Percentiles rank a stretch among this genome's conserved stretches.
These are phyloP conservation scores for Melikaiella ostensackeni DNA, from an alignment of 2,888 invertebrate species.

Conservation along the genomic window DNA sequence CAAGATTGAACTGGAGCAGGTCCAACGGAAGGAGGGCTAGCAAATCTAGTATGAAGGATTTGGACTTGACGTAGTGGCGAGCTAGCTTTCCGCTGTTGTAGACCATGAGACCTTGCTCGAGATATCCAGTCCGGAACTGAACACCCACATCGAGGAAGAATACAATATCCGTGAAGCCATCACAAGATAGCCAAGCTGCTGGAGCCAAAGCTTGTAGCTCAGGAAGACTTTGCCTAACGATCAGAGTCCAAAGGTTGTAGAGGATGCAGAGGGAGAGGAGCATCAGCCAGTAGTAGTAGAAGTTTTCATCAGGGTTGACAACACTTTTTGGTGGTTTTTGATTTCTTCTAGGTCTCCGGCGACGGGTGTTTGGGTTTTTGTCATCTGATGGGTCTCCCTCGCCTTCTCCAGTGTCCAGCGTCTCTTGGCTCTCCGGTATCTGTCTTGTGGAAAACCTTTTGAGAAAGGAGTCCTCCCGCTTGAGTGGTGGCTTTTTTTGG, in stretches of 20 bases:
- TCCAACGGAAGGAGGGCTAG: conserved; percentile 91
- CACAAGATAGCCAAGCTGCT: conserved; percentile 89
- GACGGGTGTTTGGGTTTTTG: conserved; percentile 79
- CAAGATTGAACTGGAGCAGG: conserved; percentile 89
- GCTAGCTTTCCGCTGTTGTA: conserved; percentile 94
- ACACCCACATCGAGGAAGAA: conserved; percentile 93
- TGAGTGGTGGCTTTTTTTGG: conserved; percentile 93
- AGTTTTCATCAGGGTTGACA: conserved; percentile 96
- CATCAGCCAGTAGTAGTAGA: conserved; percentile 97
- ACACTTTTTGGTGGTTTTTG: conserved; percentile 88
- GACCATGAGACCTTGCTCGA: conserved; percentile 96
- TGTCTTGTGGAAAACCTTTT: conserved; percentile 96
- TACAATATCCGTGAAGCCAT: conserved; percentile 91
- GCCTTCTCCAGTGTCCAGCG: conserved; percentile 86
- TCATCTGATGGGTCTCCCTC: conserved; percentile 80
- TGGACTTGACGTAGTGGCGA: conserved; percentile 91
- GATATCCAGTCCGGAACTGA: conserved; percentile 95
- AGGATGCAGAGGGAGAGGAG: conserved; percentile 92
- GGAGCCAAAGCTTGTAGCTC: conserved; percentile 89
- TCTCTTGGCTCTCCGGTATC: conserved; percentile 91
- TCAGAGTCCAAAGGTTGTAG: conserved; percentile 97
- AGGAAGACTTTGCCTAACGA: conserved; percentile 95
- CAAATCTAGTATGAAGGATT: conserved; percentile 91
- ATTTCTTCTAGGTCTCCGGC: conserved; percentile 82
- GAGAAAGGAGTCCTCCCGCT: conserved; percentile 94